Percentiles rank a stretch among this genome's conserved stretches.
phyloP scores from a whole-genome alignment of 2,888 invertebrate species.

The Achlya flavicornis region DNA sequence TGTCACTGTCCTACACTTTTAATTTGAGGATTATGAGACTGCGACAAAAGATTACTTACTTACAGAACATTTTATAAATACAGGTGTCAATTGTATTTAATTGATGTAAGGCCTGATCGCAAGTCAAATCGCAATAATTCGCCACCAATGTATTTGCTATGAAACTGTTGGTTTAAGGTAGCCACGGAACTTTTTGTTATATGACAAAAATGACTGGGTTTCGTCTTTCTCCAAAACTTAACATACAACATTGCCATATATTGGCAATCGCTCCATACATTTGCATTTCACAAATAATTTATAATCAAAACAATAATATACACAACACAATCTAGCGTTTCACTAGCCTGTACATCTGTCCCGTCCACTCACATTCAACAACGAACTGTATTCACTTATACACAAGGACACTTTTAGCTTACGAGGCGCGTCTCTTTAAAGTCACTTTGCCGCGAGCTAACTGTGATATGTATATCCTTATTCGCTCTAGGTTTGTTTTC shows the following conservation, averaged over 20 bases:
- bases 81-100: too few species aligned
- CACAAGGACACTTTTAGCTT: slow-evolving; percentile 41
- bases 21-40: too few species aligned
- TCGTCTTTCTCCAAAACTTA: background rate
- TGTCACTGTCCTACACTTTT: too few species aligned
- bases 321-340: slow-evolving; percentile 20
- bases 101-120: too few species aligned
- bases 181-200: too few species aligned
- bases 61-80: too few species aligned
- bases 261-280: background rate
- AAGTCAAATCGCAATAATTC: too few species aligned
- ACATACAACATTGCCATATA: background rate
- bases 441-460: slow-evolving; percentile 94
- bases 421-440: slow-evolving; percentile 93
- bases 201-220: too few species aligned
- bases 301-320: slow-evolving; percentile 3
- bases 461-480: slow-evolving; percentile 92
- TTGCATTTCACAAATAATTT: slow-evolving; percentile 4
- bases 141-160: too few species aligned
- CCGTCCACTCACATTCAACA: slow-evolving; percentile 11
- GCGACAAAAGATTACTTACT: too few species aligned
- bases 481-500: slow-evolving; percentile 88
- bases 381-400: slow-evolving; percentile 19
- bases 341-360: slow-evolving; percentile 13
- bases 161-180: too few species aligned